phyloP scores from a whole-genome alignment of 2,888 invertebrate genomes.

The Chirona hameri region DNA sequence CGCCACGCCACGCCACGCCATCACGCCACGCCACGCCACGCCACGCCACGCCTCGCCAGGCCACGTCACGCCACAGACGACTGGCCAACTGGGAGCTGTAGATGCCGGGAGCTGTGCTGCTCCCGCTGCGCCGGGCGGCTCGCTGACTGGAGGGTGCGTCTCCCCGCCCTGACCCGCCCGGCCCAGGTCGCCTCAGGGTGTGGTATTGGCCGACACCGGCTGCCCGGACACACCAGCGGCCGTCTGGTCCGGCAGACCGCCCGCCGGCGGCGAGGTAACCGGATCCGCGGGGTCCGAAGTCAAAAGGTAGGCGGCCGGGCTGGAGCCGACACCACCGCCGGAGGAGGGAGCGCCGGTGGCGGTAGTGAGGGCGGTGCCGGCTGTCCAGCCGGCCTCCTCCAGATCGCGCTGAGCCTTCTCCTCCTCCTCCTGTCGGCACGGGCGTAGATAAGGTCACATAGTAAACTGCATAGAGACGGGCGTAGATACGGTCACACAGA shows the following conservation, averaged over 20 bases:
- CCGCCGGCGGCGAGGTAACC: neutral
- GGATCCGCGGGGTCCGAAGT: neutral
- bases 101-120: too few relatives aligned
- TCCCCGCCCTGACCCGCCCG: too few relatives aligned
- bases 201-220: neutral
- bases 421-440: constrained; percentile 42
- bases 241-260: neutral
- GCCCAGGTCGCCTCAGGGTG: too few relatives aligned
- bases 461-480: neutral
- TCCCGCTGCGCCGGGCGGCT: too few relatives aligned
- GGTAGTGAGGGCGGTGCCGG: constrained; percentile 35
- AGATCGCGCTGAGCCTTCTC: constrained; percentile 41
- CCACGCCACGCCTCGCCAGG: too few relatives aligned
- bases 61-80: too few relatives aligned
- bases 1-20: too few relatives aligned
- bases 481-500: neutral
- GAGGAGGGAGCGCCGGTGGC: constrained; percentile 36
- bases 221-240: neutral
- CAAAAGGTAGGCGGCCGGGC: neutral
- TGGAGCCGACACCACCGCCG: neutral
- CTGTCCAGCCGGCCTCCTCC: constrained; percentile 43
- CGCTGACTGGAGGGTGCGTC: too few relatives aligned
- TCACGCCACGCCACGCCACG: too few relatives aligned
- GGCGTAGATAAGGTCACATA: neutral
- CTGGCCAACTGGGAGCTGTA: too few relatives aligned